Conservation (phyloP, 2,888 invertebrate species). For the Agriopis marginaria region DNA sequence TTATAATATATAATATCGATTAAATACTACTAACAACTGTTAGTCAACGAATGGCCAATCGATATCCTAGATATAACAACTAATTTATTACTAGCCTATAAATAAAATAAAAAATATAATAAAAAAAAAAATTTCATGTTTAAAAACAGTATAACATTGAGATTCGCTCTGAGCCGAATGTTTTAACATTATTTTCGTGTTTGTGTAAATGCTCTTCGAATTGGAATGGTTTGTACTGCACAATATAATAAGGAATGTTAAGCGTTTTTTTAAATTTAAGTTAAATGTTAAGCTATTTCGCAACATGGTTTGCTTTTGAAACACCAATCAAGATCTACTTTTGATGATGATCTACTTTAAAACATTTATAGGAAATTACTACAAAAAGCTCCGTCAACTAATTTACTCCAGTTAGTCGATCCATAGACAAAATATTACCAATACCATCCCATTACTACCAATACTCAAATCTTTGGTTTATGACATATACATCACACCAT, state of each 20-base stretch:
- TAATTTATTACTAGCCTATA: constrained; percentile 19
- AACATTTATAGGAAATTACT: too few species aligned
- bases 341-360: too few species aligned
- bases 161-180: constrained; percentile 34
- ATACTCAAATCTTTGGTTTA: constrained; percentile 70
- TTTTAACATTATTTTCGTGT: constrained; percentile 23
- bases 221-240: constrained; percentile 28
- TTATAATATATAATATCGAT: constrained; percentile 15
- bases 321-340: too few species aligned
- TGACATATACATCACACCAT: constrained; percentile 57
- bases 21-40: constrained; percentile 18
- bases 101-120: constrained; percentile 19
- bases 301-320: neutral
- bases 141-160: constrained; percentile 18
- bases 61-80: constrained; percentile 15
- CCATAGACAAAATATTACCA: neutral
- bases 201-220: constrained; percentile 27
- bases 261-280: neutral
- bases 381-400: too few species aligned
- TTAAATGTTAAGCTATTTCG: too few species aligned
- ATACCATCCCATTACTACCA: constrained; percentile 39
- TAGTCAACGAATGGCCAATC: constrained; percentile 27
- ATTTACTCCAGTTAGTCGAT: too few species aligned
- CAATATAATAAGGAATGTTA: constrained; percentile 27
- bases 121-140: constrained; percentile 22